Evolutionary conservation across 2,888 invertebrate species (phyloP).

Genomic region (Suillia variegata): DNA sequence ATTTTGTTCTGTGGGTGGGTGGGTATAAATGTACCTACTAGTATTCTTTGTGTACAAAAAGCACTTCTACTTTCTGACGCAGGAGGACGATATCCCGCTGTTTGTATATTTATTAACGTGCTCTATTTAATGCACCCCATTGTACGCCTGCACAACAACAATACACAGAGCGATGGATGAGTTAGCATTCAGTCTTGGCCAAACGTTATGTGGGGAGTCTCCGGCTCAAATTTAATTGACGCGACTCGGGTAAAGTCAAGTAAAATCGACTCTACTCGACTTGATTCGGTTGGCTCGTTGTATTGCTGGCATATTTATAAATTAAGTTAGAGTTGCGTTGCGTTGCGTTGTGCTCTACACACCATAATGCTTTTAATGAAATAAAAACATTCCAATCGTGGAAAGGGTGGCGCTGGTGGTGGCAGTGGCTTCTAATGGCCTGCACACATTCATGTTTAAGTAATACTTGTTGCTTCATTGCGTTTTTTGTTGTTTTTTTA

Average conservation of each 20-base stretch:
- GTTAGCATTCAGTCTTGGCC: background rate
- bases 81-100: conserved; percentile 45
- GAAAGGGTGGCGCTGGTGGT: conserved; percentile 42
- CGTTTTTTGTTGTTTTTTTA: background rate
- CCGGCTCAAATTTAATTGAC: no score
- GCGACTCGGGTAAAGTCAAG: conserved; percentile 2
- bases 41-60: conserved; percentile 16
- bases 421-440: conserved; percentile 5
- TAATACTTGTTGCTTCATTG: background rate
- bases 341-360: conserved; percentile 42
- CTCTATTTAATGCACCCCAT: conserved; percentile 27
- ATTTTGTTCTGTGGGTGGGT: background rate
- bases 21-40: conserved; percentile 17
- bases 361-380: conserved; percentile 51
- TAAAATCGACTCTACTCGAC: conserved; percentile 1
- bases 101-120: conserved; percentile 37
- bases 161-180: background rate
- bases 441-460: background rate
- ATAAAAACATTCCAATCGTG: conserved; percentile 49
- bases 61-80: conserved; percentile 17
- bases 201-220: no score
- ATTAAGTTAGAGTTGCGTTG: conserved; percentile 9
- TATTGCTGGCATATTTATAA: conserved; percentile 51
- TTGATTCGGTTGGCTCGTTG: background rate
- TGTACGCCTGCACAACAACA: conserved; percentile 10